These are phyloP conservation scores for Koerneria pararmatus DNA, from an alignment of 2,888 invertebrate species.

Conservation along the genomic window DNA sequence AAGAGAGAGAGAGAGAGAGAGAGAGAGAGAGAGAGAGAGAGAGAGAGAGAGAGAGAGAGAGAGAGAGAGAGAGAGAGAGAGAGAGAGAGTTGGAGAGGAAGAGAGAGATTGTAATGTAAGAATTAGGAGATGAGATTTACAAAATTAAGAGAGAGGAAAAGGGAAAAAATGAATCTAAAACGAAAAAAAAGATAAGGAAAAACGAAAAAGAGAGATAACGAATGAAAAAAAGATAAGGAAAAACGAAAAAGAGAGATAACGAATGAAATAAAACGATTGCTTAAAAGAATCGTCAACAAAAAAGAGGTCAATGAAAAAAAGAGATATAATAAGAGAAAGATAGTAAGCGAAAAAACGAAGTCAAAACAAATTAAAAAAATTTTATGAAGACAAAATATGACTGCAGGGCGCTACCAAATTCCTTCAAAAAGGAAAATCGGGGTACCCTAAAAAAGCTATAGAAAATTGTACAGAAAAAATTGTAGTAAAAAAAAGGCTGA, in stretches of 20 bases:
- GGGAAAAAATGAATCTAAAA: neutral
- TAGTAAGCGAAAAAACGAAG: no score
- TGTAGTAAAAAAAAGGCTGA: neutral
- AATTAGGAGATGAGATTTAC: neutral
- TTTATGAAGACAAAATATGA: no score
- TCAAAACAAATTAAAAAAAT: no score
- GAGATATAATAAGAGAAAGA: no score
- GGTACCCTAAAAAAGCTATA: neutral
- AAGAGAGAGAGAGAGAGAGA: neutral
- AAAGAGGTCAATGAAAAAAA: neutral
- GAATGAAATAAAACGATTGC: neutral
- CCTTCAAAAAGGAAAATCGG: neutral
- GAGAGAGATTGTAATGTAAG: neutral
- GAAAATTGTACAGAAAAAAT: neutral
- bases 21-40: conserved; percentile 2
- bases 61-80: neutral
- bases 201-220: neutral
- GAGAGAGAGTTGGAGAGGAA: neutral
- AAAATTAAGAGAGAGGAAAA: neutral
- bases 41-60: conserved; percentile 6
- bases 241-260: neutral
- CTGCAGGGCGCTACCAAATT: neutral
- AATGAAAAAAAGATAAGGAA: neutral
- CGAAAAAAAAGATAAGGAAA: neutral
- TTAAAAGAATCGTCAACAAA: neutral